Evolutionary conservation across 2,797 vertebrate genomes (phyloP), one percentile per base, ranked within the genome.

Genomic region (Parauchenoglanis punctatus): DNA sequence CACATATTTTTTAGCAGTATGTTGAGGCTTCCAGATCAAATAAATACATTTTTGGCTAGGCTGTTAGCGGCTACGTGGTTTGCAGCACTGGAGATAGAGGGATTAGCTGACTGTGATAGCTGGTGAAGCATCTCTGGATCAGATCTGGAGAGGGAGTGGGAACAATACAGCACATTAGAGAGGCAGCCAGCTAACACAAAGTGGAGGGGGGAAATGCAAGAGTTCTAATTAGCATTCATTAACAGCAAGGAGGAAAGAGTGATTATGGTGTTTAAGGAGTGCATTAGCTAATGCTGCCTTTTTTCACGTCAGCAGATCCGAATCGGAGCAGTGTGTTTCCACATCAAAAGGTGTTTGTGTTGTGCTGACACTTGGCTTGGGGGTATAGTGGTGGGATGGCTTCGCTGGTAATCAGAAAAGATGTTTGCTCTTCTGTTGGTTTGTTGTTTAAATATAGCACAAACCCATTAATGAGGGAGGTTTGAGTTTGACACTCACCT

Each of bases 161-260:
- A 94, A 95, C 95, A 96, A 96, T 95, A 94, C 91, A 90, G 91
- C 94, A 93, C 95, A 96, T 96, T 95, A 96, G 94, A 94, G 93
- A 92, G 91, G 93, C 95, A 95, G 94, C 94, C 93, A 95, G 93
- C 93, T 90, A 93, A 87, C 91, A 93, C 84, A 81, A 65, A 85
- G 76, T 76, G 75, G 83, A 81, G 59, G 68, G 35, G 56, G 78
- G 92, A 87, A 87, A 87, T 92, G 94, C 94, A 94, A 92, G 93
- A 93, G 92, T 95, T 93, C 94, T 96, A 96, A 96, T 96, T 96
- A 96, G 95, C 94, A 95, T 96, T 96, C 96, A 96, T 96, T 96
- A 96, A 95, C 95, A 95, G 95, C 91, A 90, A 92, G 91, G 94
- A 85, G 88, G 94, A 95, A 95, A 95, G 94, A 95, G 94, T 92